These are phyloP conservation scores for Fistularia tabacaria DNA, from an alignment of 2,797 vertebrate species.

Conservation along the genomic window DNA sequence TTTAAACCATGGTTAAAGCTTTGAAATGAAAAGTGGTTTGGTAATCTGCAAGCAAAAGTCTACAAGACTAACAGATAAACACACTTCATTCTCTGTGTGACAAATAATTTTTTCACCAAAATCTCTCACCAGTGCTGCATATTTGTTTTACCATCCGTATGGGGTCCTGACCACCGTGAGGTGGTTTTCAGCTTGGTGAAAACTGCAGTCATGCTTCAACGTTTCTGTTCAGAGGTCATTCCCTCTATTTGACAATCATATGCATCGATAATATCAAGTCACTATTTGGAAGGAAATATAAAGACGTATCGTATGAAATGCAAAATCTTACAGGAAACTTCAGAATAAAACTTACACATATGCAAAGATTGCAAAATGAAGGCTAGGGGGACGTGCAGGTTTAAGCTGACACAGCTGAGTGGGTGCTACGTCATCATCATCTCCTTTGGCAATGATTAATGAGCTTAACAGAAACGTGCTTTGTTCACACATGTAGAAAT, in stretches of 20 bases:
- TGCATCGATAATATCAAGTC: slow-evolving; percentile 17
- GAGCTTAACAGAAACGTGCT: slow-evolving; percentile 42
- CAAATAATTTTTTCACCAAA: too few species aligned
- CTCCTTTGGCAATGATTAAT: slow-evolving; percentile 55
- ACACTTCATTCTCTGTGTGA: too few species aligned
- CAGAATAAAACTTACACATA: background rate
- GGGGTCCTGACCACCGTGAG: too few species aligned
- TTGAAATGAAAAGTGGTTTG: too few species aligned
- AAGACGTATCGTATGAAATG: too few species aligned
- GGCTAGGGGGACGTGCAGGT: slow-evolving; percentile 17
- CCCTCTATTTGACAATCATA: slow-evolving; percentile 32
- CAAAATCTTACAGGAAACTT: too few species aligned
- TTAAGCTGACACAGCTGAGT: slow-evolving; percentile 39
- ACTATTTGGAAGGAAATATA: background rate
- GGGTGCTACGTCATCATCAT: slow-evolving; percentile 36
- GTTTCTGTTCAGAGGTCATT: slow-evolving; percentile 36
- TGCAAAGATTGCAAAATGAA: background rate
- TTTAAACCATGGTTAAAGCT: too few species aligned
- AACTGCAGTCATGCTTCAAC: background rate
- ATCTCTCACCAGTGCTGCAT: too few species aligned
- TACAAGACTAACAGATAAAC: too few species aligned
- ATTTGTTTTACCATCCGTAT: too few species aligned
- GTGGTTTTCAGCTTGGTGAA: background rate
- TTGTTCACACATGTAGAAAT: slow-evolving; percentile 21
- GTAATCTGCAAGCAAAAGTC: too few species aligned